phyloP scores from a whole-genome alignment of 2,888 invertebrate species.

The Yponomeuta plumbellus region DNA sequence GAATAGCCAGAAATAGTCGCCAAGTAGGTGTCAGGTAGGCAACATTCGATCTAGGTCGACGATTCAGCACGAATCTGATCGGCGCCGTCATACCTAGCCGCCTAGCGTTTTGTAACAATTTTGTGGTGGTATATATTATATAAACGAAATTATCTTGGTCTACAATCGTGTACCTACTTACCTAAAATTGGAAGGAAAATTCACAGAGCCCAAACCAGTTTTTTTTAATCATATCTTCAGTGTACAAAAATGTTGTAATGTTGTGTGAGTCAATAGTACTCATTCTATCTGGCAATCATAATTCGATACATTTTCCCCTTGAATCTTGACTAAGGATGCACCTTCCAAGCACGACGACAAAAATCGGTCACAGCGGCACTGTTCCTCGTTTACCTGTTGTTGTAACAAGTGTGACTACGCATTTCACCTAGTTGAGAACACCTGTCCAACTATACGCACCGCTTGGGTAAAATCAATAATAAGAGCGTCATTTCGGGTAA shows the following conservation, averaged over 20 bases:
- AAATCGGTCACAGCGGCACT: neutral
- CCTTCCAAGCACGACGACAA: too few relatives aligned
- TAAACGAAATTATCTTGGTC: too few relatives aligned
- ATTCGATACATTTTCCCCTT: too few relatives aligned
- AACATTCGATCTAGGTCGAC: neutral
- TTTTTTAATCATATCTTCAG: too few relatives aligned
- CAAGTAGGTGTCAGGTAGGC: neutral
- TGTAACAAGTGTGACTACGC: conserved; percentile 24
- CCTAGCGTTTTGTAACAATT: neutral
- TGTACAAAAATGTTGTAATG: too few relatives aligned
- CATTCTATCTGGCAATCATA: too few relatives aligned
- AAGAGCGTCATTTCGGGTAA: conserved; percentile 40
- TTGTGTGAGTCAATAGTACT: too few relatives aligned
- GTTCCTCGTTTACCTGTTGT: neutral
- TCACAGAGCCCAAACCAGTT: too few relatives aligned
- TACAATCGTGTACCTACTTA: too few relatives aligned
- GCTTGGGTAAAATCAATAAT: conserved; percentile 57
- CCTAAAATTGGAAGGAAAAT: too few relatives aligned
- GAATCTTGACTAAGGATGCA: too few relatives aligned
- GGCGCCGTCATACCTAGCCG: neutral
- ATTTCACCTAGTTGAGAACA: neutral
- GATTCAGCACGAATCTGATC: neutral
- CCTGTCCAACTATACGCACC: neutral
- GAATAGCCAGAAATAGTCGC: neutral
- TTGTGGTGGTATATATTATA: neutral